Base-by-base conservation (phyloP, 2,797 vertebrate species). In the Champsocephalus esox region DNA sequence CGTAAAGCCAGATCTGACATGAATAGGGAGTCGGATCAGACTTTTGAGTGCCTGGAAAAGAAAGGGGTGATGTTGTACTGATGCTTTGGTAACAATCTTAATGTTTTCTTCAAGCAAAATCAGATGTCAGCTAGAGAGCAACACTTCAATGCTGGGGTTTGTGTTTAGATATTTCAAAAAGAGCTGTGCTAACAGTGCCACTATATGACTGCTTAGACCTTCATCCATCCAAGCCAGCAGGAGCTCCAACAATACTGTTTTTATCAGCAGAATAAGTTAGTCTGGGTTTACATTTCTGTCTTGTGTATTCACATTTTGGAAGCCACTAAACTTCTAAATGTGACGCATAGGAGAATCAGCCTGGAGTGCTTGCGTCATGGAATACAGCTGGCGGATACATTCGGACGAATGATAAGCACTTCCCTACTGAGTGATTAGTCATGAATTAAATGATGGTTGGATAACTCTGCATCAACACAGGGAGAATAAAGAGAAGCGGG, bases 361-460 rank as follows among this genome's bases (percentile, higher is more conserved):
- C 50, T 60, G 46, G 43, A 52, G 75, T 44, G 66, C 2, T 10
- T 34, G 38, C 19, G 5, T 13, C 10, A 52, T 12, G 5, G 69
- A 74, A 72, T 32, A 43, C 45, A 3, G 3, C 61, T 41, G 57
- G 28, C 21, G 16, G 41, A 56, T 24, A 12, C 24, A 69, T 28
- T n/a, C 73, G 70, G 62, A 60, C 44, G 49, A 46, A 59, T 59
- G 32, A 79, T 61, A 64, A 50, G 57, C 73, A 68, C 51, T 61
- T 75, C 75, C 67, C 76, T 50, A 69, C 49, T 60, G 58, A 28
- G 28, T 28, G 28, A 55, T 60, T 58, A 17, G 56, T 84, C 62
- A 63, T 45, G 56, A 75, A 68, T 44, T 44, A 51, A 12, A 24
- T 64, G 51, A 57, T 65, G 62, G 75, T 65, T 58, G 17, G 38